Conservation (phyloP, 2,888 invertebrate genomes). For the Maniola hyperantus region DNA sequence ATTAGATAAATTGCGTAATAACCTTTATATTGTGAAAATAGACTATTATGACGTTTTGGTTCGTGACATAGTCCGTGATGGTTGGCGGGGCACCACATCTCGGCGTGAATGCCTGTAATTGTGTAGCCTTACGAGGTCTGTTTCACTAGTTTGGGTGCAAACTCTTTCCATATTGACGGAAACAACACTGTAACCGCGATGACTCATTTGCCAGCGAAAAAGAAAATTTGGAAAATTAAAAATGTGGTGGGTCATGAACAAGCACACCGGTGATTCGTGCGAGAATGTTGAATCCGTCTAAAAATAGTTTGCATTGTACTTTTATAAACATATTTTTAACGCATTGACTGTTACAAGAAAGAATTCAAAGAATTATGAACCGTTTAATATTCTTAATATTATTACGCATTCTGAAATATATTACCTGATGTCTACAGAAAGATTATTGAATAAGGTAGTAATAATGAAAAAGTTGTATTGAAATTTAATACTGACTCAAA, state of each 20-base stretch:
- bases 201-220: neutral
- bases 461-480: neutral
- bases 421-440: slow-evolving; percentile 18
- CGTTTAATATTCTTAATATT: slow-evolving; percentile 19
- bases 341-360: slow-evolving; percentile 31
- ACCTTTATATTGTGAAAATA: slow-evolving; percentile 31
- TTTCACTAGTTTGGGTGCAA: neutral
- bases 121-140: neutral
- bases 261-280: neutral
- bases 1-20: slow-evolving; percentile 39
- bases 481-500: neutral
- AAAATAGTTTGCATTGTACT: slow-evolving; percentile 22
- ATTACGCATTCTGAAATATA: slow-evolving; percentile 34
- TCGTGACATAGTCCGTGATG: slow-evolving; percentile 19
- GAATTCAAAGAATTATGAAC: slow-evolving; percentile 11
- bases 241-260: neutral
- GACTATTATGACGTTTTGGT: slow-evolving; percentile 23
- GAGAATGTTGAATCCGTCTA: slow-evolving; percentile 2
- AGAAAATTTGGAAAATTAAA: neutral
- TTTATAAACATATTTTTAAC: slow-evolving; percentile 21
- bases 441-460: neutral
- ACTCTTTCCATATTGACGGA: neutral
- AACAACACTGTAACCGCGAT: too few relatives aligned
- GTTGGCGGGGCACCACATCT: slow-evolving; percentile 10
- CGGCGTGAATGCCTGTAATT: neutral